Evolutionary conservation across 2,888 invertebrate species (phyloP), one percentile per base, ranked within the genome.

Genomic region (Euzetes globulus): DNA sequence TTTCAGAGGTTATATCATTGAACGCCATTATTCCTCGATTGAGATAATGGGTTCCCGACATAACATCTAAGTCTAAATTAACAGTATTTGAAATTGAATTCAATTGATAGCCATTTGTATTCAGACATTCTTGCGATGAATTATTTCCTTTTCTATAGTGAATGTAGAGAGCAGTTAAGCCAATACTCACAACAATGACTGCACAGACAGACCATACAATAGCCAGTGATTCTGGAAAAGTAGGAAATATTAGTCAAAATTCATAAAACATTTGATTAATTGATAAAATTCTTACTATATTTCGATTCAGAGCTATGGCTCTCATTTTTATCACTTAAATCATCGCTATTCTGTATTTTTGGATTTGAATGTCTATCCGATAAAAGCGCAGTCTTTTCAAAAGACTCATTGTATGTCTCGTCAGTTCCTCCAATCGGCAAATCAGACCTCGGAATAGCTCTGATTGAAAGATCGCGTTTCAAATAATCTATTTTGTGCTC

Each of bases 1-100:
- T 63, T 33, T 63, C 63, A 63, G 1, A 1, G 11, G 63, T 37
- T 17, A 63, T 37, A n/a, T 63, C 63, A 63, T 33, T 63, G 63
- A 63, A 63, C 13, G 63, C 63, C 37, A 63, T 63, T 19, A 63
- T 17, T 17, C 63, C 63, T 33, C 37, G 33, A n/a, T 63, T 63
- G 2, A 63, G 37, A 63, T 63, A 63, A n/a, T 27, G 13, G n/a
- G 27, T 33, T 7, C 63, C 25, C 33, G 37, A 33, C 63, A n/a
- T 7, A n/a, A 63, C 1, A 25, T 63, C 63, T 37, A 33, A 63
- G 29, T 63, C 29, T 6, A 55, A 11, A 3, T 55, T 19, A 55
- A 52, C 52, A 11, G 33, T 63, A 33, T 17, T 33, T 63, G 63
- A 63, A 13, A 63, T 33, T 33, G 63, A 17, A 63, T 19, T 63